Base-by-base conservation (phyloP, 1,140 invertebrate genomes). In the Doryteuthis pealeii region DNA sequence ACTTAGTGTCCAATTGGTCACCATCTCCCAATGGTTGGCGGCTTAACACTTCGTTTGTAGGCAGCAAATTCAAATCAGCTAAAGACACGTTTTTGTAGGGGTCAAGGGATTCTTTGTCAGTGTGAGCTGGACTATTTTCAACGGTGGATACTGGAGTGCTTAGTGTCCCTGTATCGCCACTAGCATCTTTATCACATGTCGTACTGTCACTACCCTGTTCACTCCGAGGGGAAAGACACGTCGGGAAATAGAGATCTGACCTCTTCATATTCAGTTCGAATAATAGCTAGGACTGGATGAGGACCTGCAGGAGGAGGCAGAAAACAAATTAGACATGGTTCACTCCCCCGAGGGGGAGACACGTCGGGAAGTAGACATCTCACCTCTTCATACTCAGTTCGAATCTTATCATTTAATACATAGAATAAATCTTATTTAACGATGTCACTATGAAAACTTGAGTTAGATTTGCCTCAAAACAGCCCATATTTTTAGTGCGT, bases 41-140 rank as follows among this genome's bases (percentile, higher is more conserved):
- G 10, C 32, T 58, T 6, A 76, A 71, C 30, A 78, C 78, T 62
- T 85, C 84, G 70, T 84, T 85, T 30, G 81, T 83, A 14, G 84
- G 84, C 31, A 85, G 74, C 8, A 85, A 76, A 71, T 85, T 83
- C 30, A 85, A 77, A 65, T 85, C 84, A 28, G 81, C 81, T 71
- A 84, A 74, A 32, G 74, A 70, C 2, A 78, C 54, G 18, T n/a
- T 28, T 62, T 62, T 62, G 26, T 62, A 62, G 6, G 54, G 54
- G 18, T 62, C 18, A n/a, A 28, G 54, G 18, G 54, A n/a, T 62
- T 62, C 22, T 62, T 62, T 1, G 71, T 76, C n/a, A 30, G n/a
- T 74, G 43, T 76, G 71, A 45, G 32, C 28, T 15, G 70, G 76
- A 33, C 76, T 75, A 45, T 40, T 65, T 6, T 72, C 49, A 22